Percentiles rank a stretch among this genome's conserved stretches.
These are phyloP conservation scores for Lycophotia porphyrea DNA, from an alignment of 2,888 invertebrate species.

Conservation along the genomic window DNA sequence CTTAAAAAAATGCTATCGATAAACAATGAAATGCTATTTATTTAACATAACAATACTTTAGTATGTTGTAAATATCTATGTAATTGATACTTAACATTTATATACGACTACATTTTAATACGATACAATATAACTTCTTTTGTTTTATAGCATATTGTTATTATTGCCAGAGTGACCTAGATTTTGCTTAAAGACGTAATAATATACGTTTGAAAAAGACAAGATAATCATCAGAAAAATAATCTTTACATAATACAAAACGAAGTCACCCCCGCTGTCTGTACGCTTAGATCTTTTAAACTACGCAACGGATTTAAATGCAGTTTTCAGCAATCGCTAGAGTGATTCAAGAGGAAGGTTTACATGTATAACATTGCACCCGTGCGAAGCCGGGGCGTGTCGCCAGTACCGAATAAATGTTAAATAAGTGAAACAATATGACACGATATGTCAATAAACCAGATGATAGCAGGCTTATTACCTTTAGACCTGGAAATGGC, in stretches of 20 bases:
- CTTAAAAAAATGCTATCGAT: not conserved
- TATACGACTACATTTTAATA: not conserved
- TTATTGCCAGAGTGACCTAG: slow-evolving; percentile 7
- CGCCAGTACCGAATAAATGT: not conserved
- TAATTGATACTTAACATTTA: slow-evolving; percentile 18
- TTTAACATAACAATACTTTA: slow-evolving; percentile 2
- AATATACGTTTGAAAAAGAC: not conserved
- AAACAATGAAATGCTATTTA: not conserved
- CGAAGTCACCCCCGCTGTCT: too few relatives aligned
- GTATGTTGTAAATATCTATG: not conserved
- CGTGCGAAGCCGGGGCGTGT: too few relatives aligned
- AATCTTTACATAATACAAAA: too few relatives aligned
- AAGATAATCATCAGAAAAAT: not conserved
- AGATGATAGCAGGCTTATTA: not conserved
- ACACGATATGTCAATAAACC: not conserved
- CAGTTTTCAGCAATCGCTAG: too few relatives aligned
- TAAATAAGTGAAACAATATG: not conserved
- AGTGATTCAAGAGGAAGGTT: too few relatives aligned
- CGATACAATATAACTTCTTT: slow-evolving; percentile 1
- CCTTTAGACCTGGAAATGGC: not conserved
- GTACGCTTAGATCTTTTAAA: too few relatives aligned
- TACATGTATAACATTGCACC: too few relatives aligned
- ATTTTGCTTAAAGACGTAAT: not conserved
- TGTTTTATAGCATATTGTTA: slow-evolving; percentile 9
- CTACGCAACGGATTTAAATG: too few relatives aligned